A percentile compares a stretch with the other conserved stretches of the same genome.
Evolutionary conservation across 2,113 vertebrate genomes (phyloP).

Genomic region (Ibidorhyncha struthersii): DNA sequence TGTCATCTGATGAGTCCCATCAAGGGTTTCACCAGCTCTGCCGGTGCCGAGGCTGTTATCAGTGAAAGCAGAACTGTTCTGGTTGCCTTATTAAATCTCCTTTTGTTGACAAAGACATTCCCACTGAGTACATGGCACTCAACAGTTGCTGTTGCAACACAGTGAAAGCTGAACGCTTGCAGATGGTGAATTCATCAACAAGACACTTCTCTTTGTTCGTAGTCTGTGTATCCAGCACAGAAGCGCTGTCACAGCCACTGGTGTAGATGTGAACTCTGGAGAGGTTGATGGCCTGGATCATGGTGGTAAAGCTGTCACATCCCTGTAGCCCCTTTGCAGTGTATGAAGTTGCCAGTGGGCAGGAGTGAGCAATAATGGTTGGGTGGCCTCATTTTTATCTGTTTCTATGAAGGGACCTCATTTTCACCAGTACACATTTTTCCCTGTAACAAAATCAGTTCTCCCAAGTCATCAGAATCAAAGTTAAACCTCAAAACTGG

Average conservation of each 20-base stretch:
- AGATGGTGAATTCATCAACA: neutral
- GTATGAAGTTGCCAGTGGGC: neutral
- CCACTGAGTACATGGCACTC: neutral
- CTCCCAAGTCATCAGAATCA: neutral
- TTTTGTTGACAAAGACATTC: neutral
- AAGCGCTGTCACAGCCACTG: neutral
- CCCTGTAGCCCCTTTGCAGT: neutral
- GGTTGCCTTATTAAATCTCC: neutral
- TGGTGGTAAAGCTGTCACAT: neutral
- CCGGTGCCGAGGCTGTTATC: neutral
- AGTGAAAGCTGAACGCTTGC: neutral
- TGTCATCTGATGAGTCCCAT: neutral
- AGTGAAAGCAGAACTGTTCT: neutral
- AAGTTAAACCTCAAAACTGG: neutral
- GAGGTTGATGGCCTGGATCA: fast-evolving
- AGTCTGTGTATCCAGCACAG: neutral
- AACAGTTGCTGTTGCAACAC: neutral
- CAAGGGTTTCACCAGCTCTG: neutral
- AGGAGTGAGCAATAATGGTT: neutral
- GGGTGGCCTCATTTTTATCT: neutral
- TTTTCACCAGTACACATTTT: neutral
- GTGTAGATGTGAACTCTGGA: neutral
- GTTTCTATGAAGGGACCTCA: neutral
- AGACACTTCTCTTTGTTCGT: neutral
- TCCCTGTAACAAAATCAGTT: neutral